Evolutionary conservation across 2,797 vertebrate genomes (phyloP).

Genomic region (Anguilla marmorata): DNA sequence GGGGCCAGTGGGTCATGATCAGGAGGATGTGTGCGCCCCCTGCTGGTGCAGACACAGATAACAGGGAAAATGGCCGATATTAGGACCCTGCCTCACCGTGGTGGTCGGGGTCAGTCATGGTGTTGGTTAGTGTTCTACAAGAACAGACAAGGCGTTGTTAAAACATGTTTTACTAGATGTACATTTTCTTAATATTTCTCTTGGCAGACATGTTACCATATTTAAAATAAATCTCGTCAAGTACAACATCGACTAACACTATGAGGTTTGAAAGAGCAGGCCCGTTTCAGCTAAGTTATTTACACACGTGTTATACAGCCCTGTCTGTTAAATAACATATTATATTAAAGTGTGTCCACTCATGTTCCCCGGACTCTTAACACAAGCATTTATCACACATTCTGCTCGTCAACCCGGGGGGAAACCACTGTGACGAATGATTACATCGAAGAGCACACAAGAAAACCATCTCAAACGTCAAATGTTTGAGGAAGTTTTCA

Average conservation of each 20-base stretch:
- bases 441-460: constrained; percentile 34
- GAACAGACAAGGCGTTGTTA: constrained; percentile 47
- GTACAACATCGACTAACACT: constrained; percentile 53
- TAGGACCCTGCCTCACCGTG: not conserved
- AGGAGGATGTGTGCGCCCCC: constrained; percentile 9
- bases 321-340: constrained; percentile 47
- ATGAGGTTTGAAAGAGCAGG: constrained; percentile 49
- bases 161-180: constrained; percentile 62
- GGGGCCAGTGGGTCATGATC: not conserved
- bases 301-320: constrained; percentile 34
- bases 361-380: constrained; percentile 38
- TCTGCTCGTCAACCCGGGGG: constrained; percentile 28
- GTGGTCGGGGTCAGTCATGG: not conserved
- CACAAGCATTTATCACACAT: constrained; percentile 48
- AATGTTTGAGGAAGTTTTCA: not conserved
- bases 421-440: constrained; percentile 37
- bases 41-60: not conserved
- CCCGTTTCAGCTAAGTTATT: constrained; percentile 38
- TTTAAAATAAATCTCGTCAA: constrained; percentile 52
- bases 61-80: not conserved
- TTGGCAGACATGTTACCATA: constrained; percentile 49
- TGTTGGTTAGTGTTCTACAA: not conserved
- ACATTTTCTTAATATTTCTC: constrained; percentile 49
- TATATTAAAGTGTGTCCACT: constrained; percentile 36
- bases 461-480: constrained; percentile 1